A percentile compares a stretch with the other conserved stretches of the same genome.
Conservation (phyloP, 1,140 invertebrate species). For the Diabrotica virgifera region DNA sequence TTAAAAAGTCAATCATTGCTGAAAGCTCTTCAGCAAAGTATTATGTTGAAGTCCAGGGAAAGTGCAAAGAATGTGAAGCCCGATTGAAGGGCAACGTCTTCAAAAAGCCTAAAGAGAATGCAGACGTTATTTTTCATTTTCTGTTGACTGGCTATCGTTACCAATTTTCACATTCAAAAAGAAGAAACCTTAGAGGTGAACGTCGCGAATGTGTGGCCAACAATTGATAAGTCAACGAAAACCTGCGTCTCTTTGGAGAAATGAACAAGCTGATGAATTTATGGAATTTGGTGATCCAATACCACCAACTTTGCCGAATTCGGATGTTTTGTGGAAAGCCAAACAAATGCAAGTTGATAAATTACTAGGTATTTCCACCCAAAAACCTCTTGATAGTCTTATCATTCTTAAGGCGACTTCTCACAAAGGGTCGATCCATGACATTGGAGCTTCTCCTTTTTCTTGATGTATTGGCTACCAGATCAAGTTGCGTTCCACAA, state of each 20-base stretch:
- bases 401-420: not conserved
- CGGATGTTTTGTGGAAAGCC: not conserved
- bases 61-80: not conserved
- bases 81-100: not conserved
- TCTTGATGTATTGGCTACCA: slow-evolving; percentile 1
- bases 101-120: not conserved
- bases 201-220: not conserved
- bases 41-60: not conserved
- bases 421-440: not conserved
- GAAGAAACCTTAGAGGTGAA: not conserved
- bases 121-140: not conserved
- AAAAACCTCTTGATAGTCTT: slow-evolving; percentile 1
- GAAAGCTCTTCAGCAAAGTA: not conserved
- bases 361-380: not conserved
- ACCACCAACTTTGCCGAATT: not conserved
- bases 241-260: not conserved
- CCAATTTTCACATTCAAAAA: not conserved
- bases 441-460: not conserved
- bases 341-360: slow-evolving; percentile 1
- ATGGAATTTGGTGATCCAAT: not conserved
- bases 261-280: not conserved
- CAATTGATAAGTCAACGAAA: not conserved
- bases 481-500: slow-evolving; percentile 4
- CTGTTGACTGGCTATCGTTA: no score
- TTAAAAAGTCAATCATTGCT: not conserved